A percentile compares a stretch with the other conserved stretches of the same genome.
phyloP scores from a whole-genome alignment of 2,888 invertebrate species.

The Synergus umbraculus region DNA sequence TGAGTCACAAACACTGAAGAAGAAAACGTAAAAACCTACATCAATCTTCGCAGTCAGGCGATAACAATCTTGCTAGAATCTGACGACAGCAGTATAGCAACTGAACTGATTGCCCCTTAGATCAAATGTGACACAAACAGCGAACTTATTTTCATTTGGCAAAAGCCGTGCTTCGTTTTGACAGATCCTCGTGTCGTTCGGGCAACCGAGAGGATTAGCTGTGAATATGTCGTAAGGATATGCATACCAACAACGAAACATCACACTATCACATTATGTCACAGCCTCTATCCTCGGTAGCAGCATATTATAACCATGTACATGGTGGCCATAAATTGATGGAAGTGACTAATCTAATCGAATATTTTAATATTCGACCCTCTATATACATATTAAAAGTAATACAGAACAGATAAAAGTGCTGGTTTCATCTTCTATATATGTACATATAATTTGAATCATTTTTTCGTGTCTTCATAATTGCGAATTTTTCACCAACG shows the following conservation, averaged over 20 bases:
- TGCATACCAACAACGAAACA: constrained; percentile 54
- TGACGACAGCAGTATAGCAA: neutral
- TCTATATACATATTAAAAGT: no score
- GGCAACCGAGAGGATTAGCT: constrained; percentile 65
- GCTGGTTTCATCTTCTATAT: constrained; percentile 32
- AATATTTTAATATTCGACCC: neutral
- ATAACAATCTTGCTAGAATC: neutral
- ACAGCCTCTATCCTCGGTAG: constrained; percentile 41
- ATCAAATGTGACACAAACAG: constrained; percentile 46
- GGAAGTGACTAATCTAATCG: constrained; percentile 24
- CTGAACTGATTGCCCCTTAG: neutral
- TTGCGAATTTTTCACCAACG: no score
- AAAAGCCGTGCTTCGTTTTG: constrained; percentile 58
- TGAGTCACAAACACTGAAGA: neutral
- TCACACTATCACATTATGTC: constrained; percentile 42
- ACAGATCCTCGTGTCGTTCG: constrained; percentile 64
- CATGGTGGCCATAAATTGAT: constrained; percentile 56
- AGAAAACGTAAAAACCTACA: neutral
- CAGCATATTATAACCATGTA: constrained; percentile 32
- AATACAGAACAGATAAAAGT: no score
- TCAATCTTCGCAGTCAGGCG: neutral
- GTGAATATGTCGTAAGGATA: constrained; percentile 54
- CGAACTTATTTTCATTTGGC: constrained; percentile 49
- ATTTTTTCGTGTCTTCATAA: no score
- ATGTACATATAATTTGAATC: no score